These are phyloP conservation scores for Macquaria australasica DNA, from an alignment of 2,113 vertebrate genomes.

Conservation along the genomic window DNA sequence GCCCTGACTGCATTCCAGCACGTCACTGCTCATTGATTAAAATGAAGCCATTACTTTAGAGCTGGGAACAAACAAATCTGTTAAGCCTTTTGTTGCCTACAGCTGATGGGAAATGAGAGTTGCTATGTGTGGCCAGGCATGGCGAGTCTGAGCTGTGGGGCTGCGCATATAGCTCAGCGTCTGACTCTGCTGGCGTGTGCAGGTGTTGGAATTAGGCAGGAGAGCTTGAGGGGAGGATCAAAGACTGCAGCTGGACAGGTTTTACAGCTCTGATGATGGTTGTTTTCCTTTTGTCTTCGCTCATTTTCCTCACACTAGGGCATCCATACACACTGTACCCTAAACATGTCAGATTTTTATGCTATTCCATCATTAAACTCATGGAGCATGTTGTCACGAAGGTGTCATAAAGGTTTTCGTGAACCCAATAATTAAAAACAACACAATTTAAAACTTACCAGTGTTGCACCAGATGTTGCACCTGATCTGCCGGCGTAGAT, in stretches of 20 bases:
- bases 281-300: constrained; percentile 46
- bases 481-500: not conserved
- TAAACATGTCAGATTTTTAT: not conserved
- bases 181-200: constrained; percentile 46
- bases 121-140: constrained; percentile 46
- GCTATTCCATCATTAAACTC: no score
- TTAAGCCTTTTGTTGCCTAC: constrained; percentile 8
- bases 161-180: constrained; percentile 12
- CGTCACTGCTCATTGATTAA: constrained; percentile 41
- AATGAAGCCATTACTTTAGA: constrained; percentile 41
- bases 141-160: constrained; percentile 57
- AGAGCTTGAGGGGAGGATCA: constrained; percentile 64
- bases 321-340: constrained; percentile 19
- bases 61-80: constrained; percentile 46
- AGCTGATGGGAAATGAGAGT: constrained; percentile 35
- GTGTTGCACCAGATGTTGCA: not conserved
- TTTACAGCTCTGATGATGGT: constrained; percentile 65
- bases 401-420: no score
- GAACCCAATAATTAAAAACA: not conserved
- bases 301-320: constrained; percentile 3
- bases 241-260: constrained; percentile 67
- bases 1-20: not conserved
- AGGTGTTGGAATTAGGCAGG: constrained; percentile 52
- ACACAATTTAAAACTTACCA: not conserved
- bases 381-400: not conserved